Evolutionary conservation across 1,140 invertebrate genomes (phyloP).

Genomic region (Harpegnathos saltator): DNA sequence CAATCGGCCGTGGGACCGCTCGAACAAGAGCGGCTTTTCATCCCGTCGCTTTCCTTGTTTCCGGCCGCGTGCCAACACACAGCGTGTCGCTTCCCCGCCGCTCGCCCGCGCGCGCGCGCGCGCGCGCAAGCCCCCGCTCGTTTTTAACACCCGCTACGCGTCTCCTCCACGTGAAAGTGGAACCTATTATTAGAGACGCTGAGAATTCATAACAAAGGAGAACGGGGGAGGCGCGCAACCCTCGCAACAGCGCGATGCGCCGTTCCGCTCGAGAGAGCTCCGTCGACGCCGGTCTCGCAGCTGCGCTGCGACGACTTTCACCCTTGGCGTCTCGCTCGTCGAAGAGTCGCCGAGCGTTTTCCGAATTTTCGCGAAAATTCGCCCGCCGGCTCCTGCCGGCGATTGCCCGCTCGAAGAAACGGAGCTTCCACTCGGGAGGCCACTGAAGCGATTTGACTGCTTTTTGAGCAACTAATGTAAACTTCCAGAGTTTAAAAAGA

Average conservation of each 20-base stretch:
- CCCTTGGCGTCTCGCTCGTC: too few relatives aligned
- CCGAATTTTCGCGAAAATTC: too few relatives aligned
- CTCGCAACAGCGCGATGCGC: not conserved
- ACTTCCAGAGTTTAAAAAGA: too few relatives aligned
- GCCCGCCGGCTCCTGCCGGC: too few relatives aligned
- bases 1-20: conserved; percentile 70
- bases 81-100: not conserved
- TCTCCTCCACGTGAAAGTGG: conserved; percentile 50
- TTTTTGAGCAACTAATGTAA: too few relatives aligned
- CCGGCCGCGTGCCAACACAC: conserved; percentile 55
- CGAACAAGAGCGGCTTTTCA: conserved; percentile 70
- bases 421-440: too few relatives aligned
- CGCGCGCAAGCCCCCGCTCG: conserved; percentile 22
- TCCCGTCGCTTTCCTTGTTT: conserved; percentile 72
- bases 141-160: conserved; percentile 69
- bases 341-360: too few relatives aligned
- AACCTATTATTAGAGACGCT: conserved; percentile 73
- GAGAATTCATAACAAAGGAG: conserved; percentile 72
- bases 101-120: not conserved
- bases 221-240: conserved; percentile 49
- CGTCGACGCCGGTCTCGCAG: conserved; percentile 46
- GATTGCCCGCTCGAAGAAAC: too few relatives aligned
- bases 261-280: conserved; percentile 29
- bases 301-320: conserved; percentile 19
- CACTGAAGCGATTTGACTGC: too few relatives aligned